Base-by-base conservation (phyloP, 2,113 vertebrate genomes). In the Lipotes vexillifer region DNA sequence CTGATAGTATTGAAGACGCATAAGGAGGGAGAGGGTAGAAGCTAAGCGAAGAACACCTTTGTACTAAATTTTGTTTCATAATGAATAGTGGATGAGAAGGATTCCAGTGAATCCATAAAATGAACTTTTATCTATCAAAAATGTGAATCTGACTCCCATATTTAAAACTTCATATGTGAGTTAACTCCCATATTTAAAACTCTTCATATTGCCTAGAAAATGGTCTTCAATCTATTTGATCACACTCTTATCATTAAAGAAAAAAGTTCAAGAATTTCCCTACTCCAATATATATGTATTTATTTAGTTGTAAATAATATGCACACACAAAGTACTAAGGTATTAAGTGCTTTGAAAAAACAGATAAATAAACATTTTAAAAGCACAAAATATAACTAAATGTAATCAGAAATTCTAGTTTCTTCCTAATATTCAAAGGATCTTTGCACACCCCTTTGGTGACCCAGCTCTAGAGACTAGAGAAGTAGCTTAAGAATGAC, bases 271-370 rank as follows among this genome's bases (percentile, higher is more conserved):
- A 89, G 6, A 41, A 72, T 84, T 38, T 55, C 21, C 13, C 4
- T 33, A 68, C 3, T 55, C 61, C 27, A 72, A 25, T 49, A 21
- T 33, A 18, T 68, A 4, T 27, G 15, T 78, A 33, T 72, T 82
- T 97, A 95, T 86, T 72, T 86, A 86, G 36, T 89, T 94, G 41
- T 90, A 91, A 97, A 52, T 59, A 75, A 81, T 78, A 90, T 18
- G 12, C 15, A 52, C 9, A 61, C 38, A 38, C 18, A 55, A 95
- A 72, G 8, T 85, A 85, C 4, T 96, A 89, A 88, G 57, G 17
- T 88, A 63, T 84, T 63, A 57, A 21, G 6, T 80, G 63, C 29
- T 93, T 90, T 49, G 41, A 46, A 88, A 88, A 94, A 95, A 75
- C n/a, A 87, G 49, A 88, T 65, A 46, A 29, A 49, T 20, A 88